Percentiles rank a stretch among this genome's conserved stretches.
phyloP scores from a whole-genome alignment of 2,113 vertebrate genomes.

The Malurus alboscapulatus region DNA sequence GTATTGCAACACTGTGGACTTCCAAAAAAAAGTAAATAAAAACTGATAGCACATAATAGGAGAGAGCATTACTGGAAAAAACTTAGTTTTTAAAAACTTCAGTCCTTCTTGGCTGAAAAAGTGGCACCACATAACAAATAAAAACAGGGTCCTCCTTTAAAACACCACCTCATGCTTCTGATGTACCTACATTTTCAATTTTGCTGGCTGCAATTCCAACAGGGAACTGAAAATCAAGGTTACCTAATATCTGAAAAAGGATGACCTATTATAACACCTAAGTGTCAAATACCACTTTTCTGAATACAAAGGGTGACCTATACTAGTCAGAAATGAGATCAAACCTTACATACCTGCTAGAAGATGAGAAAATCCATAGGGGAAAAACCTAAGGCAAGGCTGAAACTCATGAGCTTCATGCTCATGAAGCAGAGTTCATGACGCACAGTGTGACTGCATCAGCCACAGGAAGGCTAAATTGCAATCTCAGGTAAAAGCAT shows the following conservation, averaged over 20 bases:
- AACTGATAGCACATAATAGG: background rate
- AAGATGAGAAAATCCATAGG: background rate
- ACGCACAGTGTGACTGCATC: background rate
- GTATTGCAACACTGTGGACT: background rate
- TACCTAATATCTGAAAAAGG: background rate
- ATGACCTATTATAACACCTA: background rate
- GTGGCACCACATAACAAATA: background rate
- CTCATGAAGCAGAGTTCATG: background rate
- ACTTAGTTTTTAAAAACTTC: background rate
- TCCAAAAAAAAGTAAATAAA: background rate
- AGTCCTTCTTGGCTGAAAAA: background rate
- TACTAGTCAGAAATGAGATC: background rate
- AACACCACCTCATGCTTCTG: background rate
- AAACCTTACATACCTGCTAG: background rate
- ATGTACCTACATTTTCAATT: background rate
- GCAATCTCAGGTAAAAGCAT: background rate
- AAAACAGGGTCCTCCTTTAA: background rate
- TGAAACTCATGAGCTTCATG: background rate
- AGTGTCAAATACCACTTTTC: background rate
- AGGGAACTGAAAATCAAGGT: background rate
- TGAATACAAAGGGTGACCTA: background rate
- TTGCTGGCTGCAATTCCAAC: background rate
- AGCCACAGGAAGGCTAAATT: background rate
- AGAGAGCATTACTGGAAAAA: background rate
- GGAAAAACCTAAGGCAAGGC: background rate